A percentile compares a stretch with the other conserved stretches of the same genome.
phyloP scores from a whole-genome alignment of 2,888 invertebrate species.

The Eudemis profundana region DNA sequence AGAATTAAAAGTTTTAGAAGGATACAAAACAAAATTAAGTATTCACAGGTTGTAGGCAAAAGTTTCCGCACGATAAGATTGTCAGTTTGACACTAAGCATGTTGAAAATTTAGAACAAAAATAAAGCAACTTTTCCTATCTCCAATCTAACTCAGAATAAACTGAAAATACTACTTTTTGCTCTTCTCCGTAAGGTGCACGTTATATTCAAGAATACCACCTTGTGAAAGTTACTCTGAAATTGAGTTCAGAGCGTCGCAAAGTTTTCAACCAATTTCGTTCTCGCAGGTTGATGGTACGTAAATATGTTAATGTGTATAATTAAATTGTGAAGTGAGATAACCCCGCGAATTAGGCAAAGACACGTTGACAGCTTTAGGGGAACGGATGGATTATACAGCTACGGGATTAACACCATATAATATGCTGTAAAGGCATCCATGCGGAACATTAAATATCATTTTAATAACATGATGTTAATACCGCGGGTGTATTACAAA shows the following conservation, averaged over 20 bases:
- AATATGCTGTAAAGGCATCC: conserved; percentile 8
- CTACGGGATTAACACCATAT: conserved; percentile 18
- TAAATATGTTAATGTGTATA: conserved; percentile 38
- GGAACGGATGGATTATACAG: conserved; percentile 37
- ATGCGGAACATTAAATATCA: background rate
- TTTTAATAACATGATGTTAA: too few species aligned
- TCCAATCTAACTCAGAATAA: background rate
- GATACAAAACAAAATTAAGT: conserved; percentile 14
- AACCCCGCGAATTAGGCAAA: conserved; percentile 34
- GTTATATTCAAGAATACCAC: background rate
- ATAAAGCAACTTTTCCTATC: background rate
- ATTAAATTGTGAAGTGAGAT: conserved; percentile 38
- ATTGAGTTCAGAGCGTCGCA: background rate
- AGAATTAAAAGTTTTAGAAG: background rate
- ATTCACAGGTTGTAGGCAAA: background rate
- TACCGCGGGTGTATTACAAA: background rate
- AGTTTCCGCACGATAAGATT: conserved; percentile 14
- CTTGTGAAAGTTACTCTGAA: background rate
- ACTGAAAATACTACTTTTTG: background rate
- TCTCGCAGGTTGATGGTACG: conserved; percentile 10
- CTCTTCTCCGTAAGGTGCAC: background rate
- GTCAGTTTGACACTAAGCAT: conserved; percentile 17
- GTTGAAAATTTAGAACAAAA: conserved; percentile 2
- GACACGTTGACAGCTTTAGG: conserved; percentile 40
- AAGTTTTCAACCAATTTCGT: conserved; percentile 20